Base-by-base conservation (phyloP, 2,888 invertebrate species). In the Selenia dentaria region DNA sequence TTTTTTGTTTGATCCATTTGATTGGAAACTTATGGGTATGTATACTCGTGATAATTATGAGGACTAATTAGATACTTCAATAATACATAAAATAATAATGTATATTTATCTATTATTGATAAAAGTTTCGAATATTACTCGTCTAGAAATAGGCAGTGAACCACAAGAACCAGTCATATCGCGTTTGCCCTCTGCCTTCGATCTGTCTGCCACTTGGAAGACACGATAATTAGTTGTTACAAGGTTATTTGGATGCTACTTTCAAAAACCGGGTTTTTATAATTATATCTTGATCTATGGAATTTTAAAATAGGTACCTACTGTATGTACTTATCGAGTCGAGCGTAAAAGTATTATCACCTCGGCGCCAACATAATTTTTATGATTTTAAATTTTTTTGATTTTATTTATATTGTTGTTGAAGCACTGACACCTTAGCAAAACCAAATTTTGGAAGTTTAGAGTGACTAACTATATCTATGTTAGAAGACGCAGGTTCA, bases 281-380 rank as follows among this genome's bases (percentile, higher is more conserved):
- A 54, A 40, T 54, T 36, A 32, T 35, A 51, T 51, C 13, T 47
- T 53, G 47, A 54, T 51, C 53, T 54, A 51, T 53, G 40, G 51
- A 11, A 29, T 6, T 13, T 14, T 3, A 37, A 43, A 54, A 4
- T 4, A 16, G 3, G n/a, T n/a, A n/a, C n/a, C n/a, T n/a, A n/a
- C n/a, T n/a, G n/a, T n/a, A n/a, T 16, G 16, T 4, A 16, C 2
- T 16, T 16, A 4, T 16, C 16, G 16, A 16, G 4, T 16, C 16
- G 4, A 16, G 16, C 3, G 4, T 16, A 16, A 2, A 4, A n/a
- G n/a, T n/a, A n/a, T n/a, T n/a, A n/a, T n/a, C n/a, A n/a, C n/a
- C n/a, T 2, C 18, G 4, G 18, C 18, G 6, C 6, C 4, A 16
- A 18, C 2, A 18, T 1, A 18, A 1, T 2, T 18, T 1, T 18